Percentiles rank a stretch among this genome's conserved stretches.
Evolutionary conservation across 2,797 vertebrate species (phyloP).

Genomic region (Kryptopterus vitreolus): DNA sequence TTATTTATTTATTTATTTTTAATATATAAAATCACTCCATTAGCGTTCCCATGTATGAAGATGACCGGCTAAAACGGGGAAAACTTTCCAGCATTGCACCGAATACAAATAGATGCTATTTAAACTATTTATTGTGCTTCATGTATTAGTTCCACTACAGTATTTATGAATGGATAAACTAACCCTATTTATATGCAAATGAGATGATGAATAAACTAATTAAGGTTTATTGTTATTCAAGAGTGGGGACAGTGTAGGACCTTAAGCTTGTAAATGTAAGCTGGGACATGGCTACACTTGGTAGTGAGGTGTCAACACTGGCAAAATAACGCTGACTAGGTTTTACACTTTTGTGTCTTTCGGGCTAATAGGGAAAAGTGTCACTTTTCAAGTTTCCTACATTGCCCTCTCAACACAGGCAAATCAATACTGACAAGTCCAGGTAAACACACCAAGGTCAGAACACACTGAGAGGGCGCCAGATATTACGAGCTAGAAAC

Average conservation of each 20-base stretch:
- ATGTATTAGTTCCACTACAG: neutral
- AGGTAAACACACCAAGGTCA: constrained; percentile 16
- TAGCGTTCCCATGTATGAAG: neutral
- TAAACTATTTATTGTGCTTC: neutral
- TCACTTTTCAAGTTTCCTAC: neutral
- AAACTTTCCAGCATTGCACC: neutral
- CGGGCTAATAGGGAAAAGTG: neutral
- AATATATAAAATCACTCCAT: neutral
- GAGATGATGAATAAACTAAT: constrained; percentile 2
- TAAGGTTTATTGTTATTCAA: neutral
- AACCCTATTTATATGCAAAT: constrained; percentile 3
- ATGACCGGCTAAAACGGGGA: neutral
- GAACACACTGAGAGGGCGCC: neutral
- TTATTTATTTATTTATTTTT: too few relatives aligned
- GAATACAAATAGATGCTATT: neutral
- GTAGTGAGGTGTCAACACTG: neutral
- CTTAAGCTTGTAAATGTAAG: neutral
- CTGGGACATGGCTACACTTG: neutral
- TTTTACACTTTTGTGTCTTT: neutral
- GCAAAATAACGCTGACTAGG: neutral
- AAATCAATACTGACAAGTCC: constrained; percentile 4
- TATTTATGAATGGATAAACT: neutral
- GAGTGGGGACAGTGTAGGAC: neutral
- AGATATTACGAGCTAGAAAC: neutral
- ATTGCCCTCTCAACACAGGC: neutral